These are phyloP conservation scores for Ciconia boyciana DNA, from an alignment of 2,113 vertebrate genomes.

Conservation along the genomic window DNA sequence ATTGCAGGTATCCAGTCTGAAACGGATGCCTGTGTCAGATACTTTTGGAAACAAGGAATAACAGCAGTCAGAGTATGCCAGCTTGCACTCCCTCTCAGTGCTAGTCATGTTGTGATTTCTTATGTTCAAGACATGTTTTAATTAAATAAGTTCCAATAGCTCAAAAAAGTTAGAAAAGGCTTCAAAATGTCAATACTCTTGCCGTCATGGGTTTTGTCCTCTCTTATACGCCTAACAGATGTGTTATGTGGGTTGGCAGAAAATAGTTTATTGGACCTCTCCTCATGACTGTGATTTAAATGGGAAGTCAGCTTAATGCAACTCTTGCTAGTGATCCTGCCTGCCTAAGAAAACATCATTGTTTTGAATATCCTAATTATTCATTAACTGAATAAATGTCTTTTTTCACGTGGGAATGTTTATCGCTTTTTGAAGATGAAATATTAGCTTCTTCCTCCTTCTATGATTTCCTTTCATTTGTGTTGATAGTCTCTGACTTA, in stretches of 20 bases:
- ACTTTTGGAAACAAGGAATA: neutral
- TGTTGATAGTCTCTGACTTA: conserved; percentile 46
- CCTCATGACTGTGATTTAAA: neutral
- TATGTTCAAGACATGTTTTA: neutral
- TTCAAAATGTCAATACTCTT: neutral
- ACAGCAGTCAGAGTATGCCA: fast-evolving
- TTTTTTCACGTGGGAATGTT: conserved; percentile 57
- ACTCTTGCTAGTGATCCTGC: neutral
- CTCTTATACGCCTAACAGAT: neutral
- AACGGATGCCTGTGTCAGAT: neutral
- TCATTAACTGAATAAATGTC: conserved; percentile 38
- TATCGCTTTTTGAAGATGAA: conserved; percentile 50
- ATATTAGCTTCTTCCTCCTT: conserved; percentile 48
- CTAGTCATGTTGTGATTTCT: neutral
- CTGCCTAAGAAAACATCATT: neutral
- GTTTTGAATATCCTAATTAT: conserved; percentile 52
- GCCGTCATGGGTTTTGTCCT: neutral
- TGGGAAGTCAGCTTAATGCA: neutral
- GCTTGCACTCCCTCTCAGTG: neutral
- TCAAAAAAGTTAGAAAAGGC: neutral
- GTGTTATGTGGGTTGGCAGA: neutral
- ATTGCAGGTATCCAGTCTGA: neutral
- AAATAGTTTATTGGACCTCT: conserved; percentile 4
- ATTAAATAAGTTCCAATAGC: neutral
- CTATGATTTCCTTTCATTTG: conserved; percentile 45